Evolutionary conservation across 2,888 invertebrate species (phyloP).

Genomic region (Melieria crassipennis): DNA sequence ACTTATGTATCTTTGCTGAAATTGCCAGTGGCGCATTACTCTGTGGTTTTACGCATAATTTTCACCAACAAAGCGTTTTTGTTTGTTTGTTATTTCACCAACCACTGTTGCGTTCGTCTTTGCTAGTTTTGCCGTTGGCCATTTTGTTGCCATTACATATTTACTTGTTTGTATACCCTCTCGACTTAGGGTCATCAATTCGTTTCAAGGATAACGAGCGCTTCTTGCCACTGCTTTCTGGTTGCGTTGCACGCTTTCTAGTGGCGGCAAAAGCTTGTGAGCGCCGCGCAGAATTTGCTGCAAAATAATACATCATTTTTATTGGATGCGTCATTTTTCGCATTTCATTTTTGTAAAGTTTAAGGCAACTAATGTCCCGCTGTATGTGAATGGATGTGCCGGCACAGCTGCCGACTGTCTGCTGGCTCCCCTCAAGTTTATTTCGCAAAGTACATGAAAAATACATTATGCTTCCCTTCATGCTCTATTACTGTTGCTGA

Average conservation of each 20-base stretch:
- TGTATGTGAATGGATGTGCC: not conserved
- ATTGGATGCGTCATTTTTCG: conserved; percentile 34
- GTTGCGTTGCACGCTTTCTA: not conserved
- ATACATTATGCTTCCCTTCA: not conserved
- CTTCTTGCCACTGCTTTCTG: not conserved
- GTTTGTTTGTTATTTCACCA: not conserved
- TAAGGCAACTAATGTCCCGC: not conserved
- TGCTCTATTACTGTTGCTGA: too few relatives aligned
- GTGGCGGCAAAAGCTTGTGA: too few relatives aligned
- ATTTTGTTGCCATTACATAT: too few relatives aligned
- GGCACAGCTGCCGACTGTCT: too few relatives aligned
- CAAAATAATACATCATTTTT: conserved; percentile 38
- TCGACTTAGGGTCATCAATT: conserved; percentile 21
- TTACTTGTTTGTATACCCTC: too few relatives aligned
- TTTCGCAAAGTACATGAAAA: not conserved
- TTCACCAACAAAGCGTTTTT: not conserved
- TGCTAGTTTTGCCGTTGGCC: too few relatives aligned
- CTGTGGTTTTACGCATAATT: conserved; percentile 13
- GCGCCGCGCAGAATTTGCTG: conserved; percentile 9
- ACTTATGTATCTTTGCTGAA: too few relatives aligned
- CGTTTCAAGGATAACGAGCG: conserved; percentile 27
- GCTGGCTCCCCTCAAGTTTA: not conserved
- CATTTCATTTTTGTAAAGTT: not conserved
- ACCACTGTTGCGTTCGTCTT: not conserved
- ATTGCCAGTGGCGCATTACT: not conserved